Percentiles rank a stretch among this genome's conserved stretches.
Conservation (phyloP, 2,113 vertebrate species). For the Trichechus manatus region DNA sequence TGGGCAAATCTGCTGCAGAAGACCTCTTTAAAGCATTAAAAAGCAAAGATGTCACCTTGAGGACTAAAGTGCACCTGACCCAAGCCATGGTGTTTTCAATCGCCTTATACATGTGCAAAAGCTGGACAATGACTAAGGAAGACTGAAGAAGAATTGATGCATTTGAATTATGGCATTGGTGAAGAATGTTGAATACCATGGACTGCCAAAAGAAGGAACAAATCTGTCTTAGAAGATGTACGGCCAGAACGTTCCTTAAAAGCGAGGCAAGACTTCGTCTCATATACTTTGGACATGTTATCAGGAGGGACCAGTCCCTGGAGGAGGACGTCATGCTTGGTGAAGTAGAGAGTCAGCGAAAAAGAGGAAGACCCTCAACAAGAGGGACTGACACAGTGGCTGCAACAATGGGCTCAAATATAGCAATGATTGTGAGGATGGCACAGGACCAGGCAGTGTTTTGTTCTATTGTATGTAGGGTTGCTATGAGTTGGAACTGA, state of each 20-base stretch:
- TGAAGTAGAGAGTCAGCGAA: background rate
- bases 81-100: background rate
- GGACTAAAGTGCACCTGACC: background rate
- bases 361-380: background rate
- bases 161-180: background rate
- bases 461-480: background rate
- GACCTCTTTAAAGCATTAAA: background rate
- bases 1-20: background rate
- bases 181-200: background rate
- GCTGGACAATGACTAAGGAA: background rate
- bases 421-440: background rate
- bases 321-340: background rate
- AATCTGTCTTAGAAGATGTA: background rate
- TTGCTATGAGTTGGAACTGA: background rate
- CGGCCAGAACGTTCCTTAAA: background rate
- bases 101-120: background rate
- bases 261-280: background rate
- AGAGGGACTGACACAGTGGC: background rate
- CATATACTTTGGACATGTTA: too few relatives aligned
- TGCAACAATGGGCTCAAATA: too few relatives aligned
- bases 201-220: background rate
- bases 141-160: background rate
- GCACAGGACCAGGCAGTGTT: background rate
- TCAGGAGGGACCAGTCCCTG: too few relatives aligned
- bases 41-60: background rate